phyloP scores from a whole-genome alignment of 2,797 vertebrate species.

The Parauchenoglanis ngamensis region DNA sequence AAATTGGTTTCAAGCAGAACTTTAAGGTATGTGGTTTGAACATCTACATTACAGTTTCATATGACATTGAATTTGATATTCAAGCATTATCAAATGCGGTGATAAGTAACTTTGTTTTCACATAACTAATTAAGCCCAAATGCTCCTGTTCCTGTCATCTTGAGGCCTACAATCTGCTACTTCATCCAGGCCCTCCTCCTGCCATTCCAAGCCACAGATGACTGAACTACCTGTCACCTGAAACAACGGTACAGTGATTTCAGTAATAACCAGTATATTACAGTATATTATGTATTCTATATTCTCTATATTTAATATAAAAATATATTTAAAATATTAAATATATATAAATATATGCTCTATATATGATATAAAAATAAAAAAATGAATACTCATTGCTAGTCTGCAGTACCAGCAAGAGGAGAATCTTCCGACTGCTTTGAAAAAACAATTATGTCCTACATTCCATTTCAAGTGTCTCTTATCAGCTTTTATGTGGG shows the following conservation, averaged over 20 bases:
- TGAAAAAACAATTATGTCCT: neutral
- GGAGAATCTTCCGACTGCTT: neutral
- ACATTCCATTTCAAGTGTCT: neutral
- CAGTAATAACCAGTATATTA: neutral
- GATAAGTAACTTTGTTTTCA: neutral
- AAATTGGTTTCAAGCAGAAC: neutral
- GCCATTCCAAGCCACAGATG: neutral
- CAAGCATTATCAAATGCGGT: neutral
- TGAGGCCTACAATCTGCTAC: neutral
- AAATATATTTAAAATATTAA: neutral
- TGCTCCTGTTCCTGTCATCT: neutral
- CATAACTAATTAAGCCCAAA: neutral
- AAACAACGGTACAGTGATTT: neutral
- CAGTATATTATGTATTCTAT: neutral
- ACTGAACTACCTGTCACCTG: neutral
- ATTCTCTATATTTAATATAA: neutral
- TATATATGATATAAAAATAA: neutral
- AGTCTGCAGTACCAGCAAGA: neutral
- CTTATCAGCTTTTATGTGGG: slow-evolving; percentile 11
- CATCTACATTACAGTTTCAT: neutral
- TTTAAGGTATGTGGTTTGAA: neutral
- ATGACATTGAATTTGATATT: neutral
- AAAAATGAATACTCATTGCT: neutral
- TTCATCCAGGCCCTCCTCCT: neutral
- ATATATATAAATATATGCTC: neutral